Percentiles rank a stretch among this genome's conserved stretches.
These are phyloP conservation scores for Phalacrocorax pelagicus DNA, from an alignment of 2,113 vertebrate species.

Conservation along the genomic window DNA sequence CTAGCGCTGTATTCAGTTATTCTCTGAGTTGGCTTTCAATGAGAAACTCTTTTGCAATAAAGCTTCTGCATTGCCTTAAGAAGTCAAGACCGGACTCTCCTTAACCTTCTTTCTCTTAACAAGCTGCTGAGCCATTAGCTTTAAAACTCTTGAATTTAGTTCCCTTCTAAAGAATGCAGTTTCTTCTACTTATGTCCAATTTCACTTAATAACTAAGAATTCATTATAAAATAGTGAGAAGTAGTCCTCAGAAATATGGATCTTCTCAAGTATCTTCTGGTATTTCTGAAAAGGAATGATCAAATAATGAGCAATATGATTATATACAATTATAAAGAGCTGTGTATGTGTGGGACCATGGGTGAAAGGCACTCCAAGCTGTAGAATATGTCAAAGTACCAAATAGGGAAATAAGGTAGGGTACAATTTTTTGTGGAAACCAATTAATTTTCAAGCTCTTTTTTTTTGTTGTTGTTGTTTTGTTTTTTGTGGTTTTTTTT, in stretches of 20 bases:
- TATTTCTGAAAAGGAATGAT: not conserved
- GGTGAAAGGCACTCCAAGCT: not conserved
- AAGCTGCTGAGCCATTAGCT: not conserved
- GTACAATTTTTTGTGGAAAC: not conserved
- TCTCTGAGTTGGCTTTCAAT: not conserved
- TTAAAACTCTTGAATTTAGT: not conserved
- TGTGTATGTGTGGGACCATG: not conserved
- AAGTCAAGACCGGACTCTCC: not conserved
- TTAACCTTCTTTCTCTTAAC: not conserved
- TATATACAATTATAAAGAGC: not conserved
- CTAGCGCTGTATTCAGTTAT: not conserved
- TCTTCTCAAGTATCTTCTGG: not conserved
- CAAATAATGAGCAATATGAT: not conserved
- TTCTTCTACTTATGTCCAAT: not conserved
- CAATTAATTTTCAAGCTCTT: not conserved
- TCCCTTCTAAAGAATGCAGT: not conserved
- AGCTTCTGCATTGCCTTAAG: not conserved
- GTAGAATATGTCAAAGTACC: not conserved
- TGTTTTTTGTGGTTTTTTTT: too few species aligned
- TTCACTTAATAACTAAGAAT: not conserved
- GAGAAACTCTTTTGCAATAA: not conserved
- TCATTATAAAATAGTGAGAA: not conserved
- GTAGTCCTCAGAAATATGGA: not conserved
- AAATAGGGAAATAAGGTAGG: not conserved
- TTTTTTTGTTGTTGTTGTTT: too few species aligned